Conservation (phyloP, 2,113 vertebrate species). For the Otocyon megalotis region DNA sequence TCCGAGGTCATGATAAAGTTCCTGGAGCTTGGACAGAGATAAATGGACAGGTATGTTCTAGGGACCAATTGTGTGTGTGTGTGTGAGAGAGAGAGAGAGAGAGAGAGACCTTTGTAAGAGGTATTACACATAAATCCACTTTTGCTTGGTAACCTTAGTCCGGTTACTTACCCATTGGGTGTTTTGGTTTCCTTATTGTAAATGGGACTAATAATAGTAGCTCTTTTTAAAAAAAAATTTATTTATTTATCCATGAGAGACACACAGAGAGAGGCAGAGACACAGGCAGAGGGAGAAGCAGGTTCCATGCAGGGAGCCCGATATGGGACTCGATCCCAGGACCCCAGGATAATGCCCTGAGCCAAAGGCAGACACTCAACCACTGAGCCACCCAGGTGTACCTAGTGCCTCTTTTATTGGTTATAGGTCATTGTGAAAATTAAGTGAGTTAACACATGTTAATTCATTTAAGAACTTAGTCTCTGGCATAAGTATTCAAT, state of each 20-base stretch:
- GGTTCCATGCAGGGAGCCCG: no score
- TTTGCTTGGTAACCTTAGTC: neutral
- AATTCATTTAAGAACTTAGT: neutral
- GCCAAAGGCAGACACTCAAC: no score
- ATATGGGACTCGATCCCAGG: no score
- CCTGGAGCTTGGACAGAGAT: slow-evolving; percentile 96
- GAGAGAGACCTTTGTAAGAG: neutral
- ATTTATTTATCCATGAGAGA: no score
- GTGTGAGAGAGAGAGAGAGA: neutral
- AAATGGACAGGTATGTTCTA: slow-evolving; percentile 90
- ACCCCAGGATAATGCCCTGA: no score
- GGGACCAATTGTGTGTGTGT: neutral
- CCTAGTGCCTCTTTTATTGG: neutral
- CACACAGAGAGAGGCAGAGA: no score
- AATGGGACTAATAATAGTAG: neutral
- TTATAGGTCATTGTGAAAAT: neutral
- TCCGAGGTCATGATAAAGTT: slow-evolving; percentile 98
- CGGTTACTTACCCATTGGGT: neutral
- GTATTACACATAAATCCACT: neutral
- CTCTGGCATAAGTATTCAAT: neutral
- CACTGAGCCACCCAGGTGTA: no score
- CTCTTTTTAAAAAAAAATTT: no score
- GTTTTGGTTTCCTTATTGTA: neutral
- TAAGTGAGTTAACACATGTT: neutral
- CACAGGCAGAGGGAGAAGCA: no score